Percentiles rank a stretch among this genome's conserved stretches.
These are phyloP conservation scores for Prochilodus magdalenae DNA, from an alignment of 2,113 vertebrate genomes.

Conservation along the genomic window DNA sequence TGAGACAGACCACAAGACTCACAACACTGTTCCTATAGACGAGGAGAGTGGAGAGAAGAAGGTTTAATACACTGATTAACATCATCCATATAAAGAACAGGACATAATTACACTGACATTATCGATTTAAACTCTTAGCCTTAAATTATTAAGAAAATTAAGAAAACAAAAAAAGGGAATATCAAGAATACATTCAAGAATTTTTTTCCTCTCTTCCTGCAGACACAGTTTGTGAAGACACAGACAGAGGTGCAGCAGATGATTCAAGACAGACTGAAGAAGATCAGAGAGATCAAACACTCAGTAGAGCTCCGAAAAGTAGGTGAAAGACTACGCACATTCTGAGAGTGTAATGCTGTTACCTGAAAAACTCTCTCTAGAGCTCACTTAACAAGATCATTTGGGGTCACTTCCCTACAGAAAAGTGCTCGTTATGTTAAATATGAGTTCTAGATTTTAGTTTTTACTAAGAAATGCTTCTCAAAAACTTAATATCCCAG, in stretches of 20 bases:
- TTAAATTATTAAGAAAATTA: too few relatives aligned
- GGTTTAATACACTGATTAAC: not conserved
- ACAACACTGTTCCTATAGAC: not conserved
- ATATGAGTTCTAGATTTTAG: too few relatives aligned
- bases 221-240: conserved; percentile 42
- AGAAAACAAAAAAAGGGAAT: too few relatives aligned
- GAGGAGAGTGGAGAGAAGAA: not conserved
- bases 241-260: conserved; percentile 3
- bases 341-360: too few relatives aligned
- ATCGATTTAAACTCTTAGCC: not conserved
- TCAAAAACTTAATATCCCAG: too few relatives aligned
- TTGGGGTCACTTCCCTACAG: too few relatives aligned
- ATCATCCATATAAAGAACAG: not conserved
- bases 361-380: too few relatives aligned
- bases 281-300: not conserved
- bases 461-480: too few relatives aligned
- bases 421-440: too few relatives aligned
- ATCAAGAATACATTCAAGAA: too few relatives aligned
- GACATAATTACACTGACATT: not conserved
- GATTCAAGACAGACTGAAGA: conserved; percentile 10
- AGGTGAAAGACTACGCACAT: not conserved
- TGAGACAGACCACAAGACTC: not conserved
- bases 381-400: too few relatives aligned
- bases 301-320: not conserved
- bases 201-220: not conserved